phyloP scores from a whole-genome alignment of 2,113 vertebrate genomes.

The Datnioides undecimradiatus region DNA sequence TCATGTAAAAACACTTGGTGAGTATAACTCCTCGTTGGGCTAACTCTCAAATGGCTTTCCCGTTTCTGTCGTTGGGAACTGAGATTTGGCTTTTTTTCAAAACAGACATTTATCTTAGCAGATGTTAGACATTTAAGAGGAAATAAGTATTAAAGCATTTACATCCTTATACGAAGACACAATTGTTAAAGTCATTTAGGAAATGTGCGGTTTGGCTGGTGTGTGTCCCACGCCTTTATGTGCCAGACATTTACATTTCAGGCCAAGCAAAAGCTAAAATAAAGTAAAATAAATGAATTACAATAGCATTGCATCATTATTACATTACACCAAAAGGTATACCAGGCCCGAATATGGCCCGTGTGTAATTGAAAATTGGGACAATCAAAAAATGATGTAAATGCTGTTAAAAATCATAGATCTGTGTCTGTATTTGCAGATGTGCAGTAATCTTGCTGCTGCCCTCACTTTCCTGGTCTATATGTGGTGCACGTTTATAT shows the following conservation, averaged over 20 bases:
- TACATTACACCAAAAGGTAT: neutral
- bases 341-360: neutral
- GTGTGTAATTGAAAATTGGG: neutral
- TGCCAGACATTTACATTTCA: conserved; percentile 7
- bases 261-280: neutral
- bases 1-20: neutral
- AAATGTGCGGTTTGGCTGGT: neutral
- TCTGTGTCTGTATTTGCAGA: neutral
- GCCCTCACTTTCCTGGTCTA: neutral
- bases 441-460: no score
- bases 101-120: neutral
- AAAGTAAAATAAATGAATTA: neutral
- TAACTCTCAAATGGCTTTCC: neutral
- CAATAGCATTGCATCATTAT: neutral
- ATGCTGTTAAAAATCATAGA: neutral
- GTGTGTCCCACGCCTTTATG: neutral
- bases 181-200: conserved; percentile 16
- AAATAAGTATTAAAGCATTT: conserved; percentile 1
- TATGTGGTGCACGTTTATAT: neutral
- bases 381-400: neutral
- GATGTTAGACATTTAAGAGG: conserved; percentile 3
- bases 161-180: neutral
- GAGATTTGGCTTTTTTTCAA: neutral
- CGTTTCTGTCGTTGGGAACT: neutral
- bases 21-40: neutral